These are phyloP conservation scores for Aspidiotus rigidus DNA, from an alignment of 2,888 invertebrate species.

Conservation along the genomic window DNA sequence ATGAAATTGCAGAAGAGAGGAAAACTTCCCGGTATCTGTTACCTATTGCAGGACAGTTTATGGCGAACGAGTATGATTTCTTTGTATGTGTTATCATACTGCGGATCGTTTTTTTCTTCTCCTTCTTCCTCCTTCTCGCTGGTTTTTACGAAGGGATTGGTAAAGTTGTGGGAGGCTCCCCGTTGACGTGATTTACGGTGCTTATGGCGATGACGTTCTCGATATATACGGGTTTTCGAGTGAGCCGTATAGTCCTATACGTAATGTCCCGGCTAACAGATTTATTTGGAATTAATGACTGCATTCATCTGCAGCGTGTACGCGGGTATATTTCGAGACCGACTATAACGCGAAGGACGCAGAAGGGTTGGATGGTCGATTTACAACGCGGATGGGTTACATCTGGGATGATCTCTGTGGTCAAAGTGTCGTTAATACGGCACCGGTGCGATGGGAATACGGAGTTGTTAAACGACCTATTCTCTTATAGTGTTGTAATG, in stretches of 20 bases:
- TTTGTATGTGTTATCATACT: neutral
- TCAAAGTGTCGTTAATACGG: too few species aligned
- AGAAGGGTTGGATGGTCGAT: too few species aligned
- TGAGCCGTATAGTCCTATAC: neutral
- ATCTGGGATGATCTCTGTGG: too few species aligned
- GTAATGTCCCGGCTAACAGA: neutral
- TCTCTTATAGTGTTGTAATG: too few species aligned
- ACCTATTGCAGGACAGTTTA: conserved; percentile 22
- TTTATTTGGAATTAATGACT: conserved; percentile 1
- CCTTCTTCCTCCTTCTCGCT: neutral
- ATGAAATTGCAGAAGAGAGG: conserved; percentile 2
- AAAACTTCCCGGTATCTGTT: conserved; percentile 25
- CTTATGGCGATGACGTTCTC: neutral
- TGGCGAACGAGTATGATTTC: neutral
- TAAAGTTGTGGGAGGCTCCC: neutral
- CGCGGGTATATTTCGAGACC: too few species aligned
- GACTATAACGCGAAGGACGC: too few species aligned
- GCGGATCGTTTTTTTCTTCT: too few species aligned
- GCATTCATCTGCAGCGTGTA: too few species aligned
- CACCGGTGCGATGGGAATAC: too few species aligned
- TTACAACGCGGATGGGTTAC: too few species aligned
- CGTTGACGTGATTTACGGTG: neutral
- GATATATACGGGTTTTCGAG: neutral
- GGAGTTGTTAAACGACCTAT: too few species aligned
- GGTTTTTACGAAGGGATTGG: neutral